Conservation (phyloP, 2,113 vertebrate species). For the Etheostoma cragini region DNA sequence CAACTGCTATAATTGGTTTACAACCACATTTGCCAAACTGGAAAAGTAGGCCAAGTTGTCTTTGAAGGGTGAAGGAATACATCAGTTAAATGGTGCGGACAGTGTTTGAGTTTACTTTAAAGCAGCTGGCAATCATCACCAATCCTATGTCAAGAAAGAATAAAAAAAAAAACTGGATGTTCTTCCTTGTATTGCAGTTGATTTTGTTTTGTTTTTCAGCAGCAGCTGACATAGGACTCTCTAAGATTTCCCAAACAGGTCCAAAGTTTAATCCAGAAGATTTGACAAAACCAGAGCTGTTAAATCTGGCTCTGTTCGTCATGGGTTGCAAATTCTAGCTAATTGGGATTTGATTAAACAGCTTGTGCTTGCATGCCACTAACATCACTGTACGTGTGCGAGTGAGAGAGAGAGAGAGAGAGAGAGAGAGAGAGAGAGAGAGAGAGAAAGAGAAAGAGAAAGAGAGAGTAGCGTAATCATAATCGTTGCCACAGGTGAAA, state of each 20-base stretch:
- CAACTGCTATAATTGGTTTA: not conserved
- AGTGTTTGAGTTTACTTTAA: not conserved
- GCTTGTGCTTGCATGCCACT: slow-evolving; percentile 54
- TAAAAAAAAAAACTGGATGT: not conserved
- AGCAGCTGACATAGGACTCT: slow-evolving; percentile 34
- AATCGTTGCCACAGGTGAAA: slow-evolving; percentile 24
- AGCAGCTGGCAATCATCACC: slow-evolving; percentile 9
- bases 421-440: not conserved
- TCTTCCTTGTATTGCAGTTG: not conserved
- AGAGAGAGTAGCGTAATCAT: not conserved
- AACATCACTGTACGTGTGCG: slow-evolving; percentile 9
- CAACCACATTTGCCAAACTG: not conserved
- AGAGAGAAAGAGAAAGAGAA: no score
- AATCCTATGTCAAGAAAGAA: not conserved
- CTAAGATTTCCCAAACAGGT: slow-evolving; percentile 52
- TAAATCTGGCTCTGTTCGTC: slow-evolving; percentile 59
- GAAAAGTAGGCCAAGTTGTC: not conserved
- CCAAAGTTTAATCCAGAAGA: slow-evolving; percentile 69
- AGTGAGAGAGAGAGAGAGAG: no score
- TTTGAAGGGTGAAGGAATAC: not conserved
- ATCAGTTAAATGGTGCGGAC: not conserved
- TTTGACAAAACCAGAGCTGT: slow-evolving; percentile 58
- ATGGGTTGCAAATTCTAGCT: slow-evolving; percentile 54
- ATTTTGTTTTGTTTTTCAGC: slow-evolving; percentile 17
- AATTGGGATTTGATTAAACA: slow-evolving; percentile 76